phyloP scores from a whole-genome alignment of 1,140 invertebrate genomes.

The Drosophila oshimai region DNA sequence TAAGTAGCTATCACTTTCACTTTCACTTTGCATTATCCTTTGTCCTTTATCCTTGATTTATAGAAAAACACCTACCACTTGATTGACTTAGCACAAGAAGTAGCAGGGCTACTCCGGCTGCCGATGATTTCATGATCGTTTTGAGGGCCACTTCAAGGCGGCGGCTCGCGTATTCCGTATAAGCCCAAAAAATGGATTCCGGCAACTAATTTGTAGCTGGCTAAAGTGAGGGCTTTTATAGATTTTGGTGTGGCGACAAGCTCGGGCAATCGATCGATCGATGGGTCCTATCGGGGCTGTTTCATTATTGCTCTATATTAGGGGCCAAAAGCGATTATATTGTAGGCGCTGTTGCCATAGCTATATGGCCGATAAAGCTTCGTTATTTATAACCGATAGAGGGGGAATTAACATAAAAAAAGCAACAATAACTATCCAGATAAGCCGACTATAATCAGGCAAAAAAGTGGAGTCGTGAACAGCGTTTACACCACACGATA shows the following conservation, averaged over 20 bases:
- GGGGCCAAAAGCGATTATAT: constrained; percentile 25
- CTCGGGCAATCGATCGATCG: constrained; percentile 8
- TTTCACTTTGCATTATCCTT: neutral
- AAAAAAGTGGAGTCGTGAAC: constrained; percentile 22
- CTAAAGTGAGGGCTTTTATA: constrained; percentile 16
- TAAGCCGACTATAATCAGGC: constrained; percentile 38
- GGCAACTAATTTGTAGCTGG: constrained; percentile 30
- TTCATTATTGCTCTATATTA: constrained; percentile 44
- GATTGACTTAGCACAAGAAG: constrained; percentile 19
- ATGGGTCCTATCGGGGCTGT: constrained; percentile 28
- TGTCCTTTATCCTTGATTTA: neutral
- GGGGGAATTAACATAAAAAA: constrained; percentile 48
- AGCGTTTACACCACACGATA: constrained; percentile 37
- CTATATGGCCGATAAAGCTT: constrained; percentile 36
- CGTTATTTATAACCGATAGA: constrained; percentile 41
- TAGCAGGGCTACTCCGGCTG: constrained; percentile 34
- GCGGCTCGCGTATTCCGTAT: constrained; percentile 10
- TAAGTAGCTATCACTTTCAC: neutral
- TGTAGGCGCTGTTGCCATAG: constrained; percentile 36
- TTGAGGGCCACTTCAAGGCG: constrained; percentile 12
- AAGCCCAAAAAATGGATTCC: constrained; percentile 36
- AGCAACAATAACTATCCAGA: constrained; percentile 24
- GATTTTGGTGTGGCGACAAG: constrained; percentile 3
- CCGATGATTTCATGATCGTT: constrained; percentile 31
- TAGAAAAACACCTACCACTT: constrained; percentile 20